Conservation (phyloP, 2,113 vertebrate genomes). For the Antechinus flavipes region DNA sequence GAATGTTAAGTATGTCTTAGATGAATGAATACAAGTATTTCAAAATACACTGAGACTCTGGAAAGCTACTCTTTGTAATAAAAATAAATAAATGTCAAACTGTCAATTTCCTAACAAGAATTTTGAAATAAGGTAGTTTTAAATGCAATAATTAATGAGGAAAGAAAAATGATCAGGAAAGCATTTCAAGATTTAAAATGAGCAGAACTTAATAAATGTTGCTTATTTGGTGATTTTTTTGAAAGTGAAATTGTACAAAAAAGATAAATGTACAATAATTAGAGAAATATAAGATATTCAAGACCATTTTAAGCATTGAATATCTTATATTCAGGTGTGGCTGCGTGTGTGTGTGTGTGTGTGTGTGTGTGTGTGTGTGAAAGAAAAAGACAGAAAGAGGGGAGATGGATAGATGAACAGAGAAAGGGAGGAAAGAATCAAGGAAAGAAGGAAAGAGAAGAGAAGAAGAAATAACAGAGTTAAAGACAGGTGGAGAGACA, state of each 20-base stretch:
- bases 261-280: neutral
- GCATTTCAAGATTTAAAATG: neutral
- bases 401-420: neutral
- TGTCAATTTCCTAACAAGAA: neutral
- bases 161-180: neutral
- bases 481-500: neutral
- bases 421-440: neutral
- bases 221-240: neutral
- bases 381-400: rapidly evolving
- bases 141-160: neutral
- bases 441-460: neutral
- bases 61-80: conserved; percentile 10
- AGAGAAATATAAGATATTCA: neutral
- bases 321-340: neutral
- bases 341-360: neutral
- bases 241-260: neutral
- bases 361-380: neutral
- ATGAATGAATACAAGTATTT: neutral
- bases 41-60: neutral
- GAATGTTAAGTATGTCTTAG: neutral
- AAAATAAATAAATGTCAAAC: neutral
- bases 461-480: neutral
- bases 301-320: neutral
- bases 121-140: neutral
- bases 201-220: neutral